Evolutionary conservation across 1,140 invertebrate genomes (phyloP).

Genomic region (Watersipora subatra): DNA sequence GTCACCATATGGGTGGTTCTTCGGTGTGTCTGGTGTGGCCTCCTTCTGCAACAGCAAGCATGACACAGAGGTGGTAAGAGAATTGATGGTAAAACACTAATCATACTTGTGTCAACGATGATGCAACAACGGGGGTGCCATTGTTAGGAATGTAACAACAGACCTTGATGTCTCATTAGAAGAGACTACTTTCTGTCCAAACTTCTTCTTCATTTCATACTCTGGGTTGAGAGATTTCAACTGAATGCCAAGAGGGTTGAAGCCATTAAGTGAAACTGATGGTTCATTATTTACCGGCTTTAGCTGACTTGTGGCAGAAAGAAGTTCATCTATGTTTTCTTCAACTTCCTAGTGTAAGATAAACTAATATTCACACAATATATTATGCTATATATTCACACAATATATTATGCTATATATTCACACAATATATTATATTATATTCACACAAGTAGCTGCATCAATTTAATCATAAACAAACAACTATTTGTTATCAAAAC

Average conservation of each 20-base stretch:
- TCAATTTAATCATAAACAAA: too few relatives aligned
- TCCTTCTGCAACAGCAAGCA: neutral
- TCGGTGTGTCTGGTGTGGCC: neutral
- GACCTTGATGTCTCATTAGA: too few relatives aligned
- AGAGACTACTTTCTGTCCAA: conserved; percentile 66
- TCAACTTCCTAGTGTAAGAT: neutral
- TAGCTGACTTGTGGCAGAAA: neutral
- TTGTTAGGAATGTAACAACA: too few relatives aligned
- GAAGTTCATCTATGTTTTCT: neutral
- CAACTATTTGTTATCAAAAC: too few relatives aligned
- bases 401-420: too few relatives aligned
- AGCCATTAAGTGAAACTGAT: neutral
- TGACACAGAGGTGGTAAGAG: too few relatives aligned
- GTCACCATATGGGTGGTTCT: neutral
- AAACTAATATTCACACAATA: neutral
- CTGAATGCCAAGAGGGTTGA: neutral
- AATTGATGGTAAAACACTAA: too few relatives aligned
- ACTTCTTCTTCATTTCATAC: conserved; percentile 69
- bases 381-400: neutral
- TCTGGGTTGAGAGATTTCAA: conserved; percentile 48
- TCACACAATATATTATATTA: too few relatives aligned
- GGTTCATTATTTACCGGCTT: neutral
- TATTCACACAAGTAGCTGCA: too few relatives aligned
- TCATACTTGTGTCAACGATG: too few relatives aligned
- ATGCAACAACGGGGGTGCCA: too few relatives aligned